Evolutionary conservation across 2,113 vertebrate genomes (phyloP).

Genomic region (Rhinolophus ferrumequinum): DNA sequence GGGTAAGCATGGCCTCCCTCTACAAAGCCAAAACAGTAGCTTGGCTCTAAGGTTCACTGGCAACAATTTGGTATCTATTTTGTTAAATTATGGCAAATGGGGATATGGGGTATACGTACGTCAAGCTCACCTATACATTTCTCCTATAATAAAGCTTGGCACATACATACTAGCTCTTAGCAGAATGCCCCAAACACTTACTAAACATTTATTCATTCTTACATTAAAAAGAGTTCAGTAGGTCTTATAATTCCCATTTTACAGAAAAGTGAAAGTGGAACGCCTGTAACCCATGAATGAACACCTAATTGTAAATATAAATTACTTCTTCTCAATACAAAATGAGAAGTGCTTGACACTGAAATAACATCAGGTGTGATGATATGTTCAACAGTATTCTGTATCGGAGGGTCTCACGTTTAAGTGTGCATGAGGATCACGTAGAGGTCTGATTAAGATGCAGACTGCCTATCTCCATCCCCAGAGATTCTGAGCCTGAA

Average conservation of each 20-base stretch:
- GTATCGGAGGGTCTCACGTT: background rate
- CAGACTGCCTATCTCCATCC: background rate
- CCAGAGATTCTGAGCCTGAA: background rate
- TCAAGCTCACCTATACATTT: slow-evolving; percentile 50
- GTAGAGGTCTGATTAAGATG: background rate
- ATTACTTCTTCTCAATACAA: background rate
- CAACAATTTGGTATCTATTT: slow-evolving; percentile 65
- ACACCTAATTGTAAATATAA: background rate
- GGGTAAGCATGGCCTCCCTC: slow-evolving; percentile 19
- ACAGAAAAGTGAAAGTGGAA: background rate
- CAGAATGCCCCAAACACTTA: background rate
- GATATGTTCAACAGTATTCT: background rate
- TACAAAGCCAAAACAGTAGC: slow-evolving; percentile 53
- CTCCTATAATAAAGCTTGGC: slow-evolving; percentile 44
- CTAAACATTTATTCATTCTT: slow-evolving; percentile 52
- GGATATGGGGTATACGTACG: slow-evolving; percentile 27
- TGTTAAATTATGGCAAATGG: slow-evolving; percentile 74
- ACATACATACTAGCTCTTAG: slow-evolving; percentile 6
- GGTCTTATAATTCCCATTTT: background rate
- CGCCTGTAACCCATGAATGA: background rate
- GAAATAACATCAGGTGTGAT: background rate
- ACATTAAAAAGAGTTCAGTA: slow-evolving; percentile 3
- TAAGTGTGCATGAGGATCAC: background rate
- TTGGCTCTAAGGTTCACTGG: slow-evolving; percentile 58
- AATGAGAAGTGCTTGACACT: background rate